Evolutionary conservation across 1,140 invertebrate species (phyloP), one percentile per base, ranked within the genome.

Genomic region (Pogonomyrmex californicus): DNA sequence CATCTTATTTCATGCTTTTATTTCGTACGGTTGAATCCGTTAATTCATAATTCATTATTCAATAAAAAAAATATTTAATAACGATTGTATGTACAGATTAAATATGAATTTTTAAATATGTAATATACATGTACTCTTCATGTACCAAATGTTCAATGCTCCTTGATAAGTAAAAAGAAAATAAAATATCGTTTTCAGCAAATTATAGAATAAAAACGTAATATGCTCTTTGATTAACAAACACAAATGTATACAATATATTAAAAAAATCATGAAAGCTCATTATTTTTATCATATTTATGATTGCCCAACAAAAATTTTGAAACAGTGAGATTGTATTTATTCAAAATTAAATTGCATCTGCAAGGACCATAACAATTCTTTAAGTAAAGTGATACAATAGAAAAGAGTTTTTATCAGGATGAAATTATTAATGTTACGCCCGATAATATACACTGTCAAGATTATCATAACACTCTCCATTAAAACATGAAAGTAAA

Each of bases 401-500:
- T 63, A 54, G 47, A 36, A 90, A 82, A 56, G 17, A 4, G 6
- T 79, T 70, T 54, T 51, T 14, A 49, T 30, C 23, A 62, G 5
- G 12, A 63, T 10, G 10, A 62, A 36, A 54, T 70, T 81, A 49
- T 88, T 75, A 68, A 79, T 73, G 68, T 79, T 36, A 65, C 56
- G 51, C 54, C 63, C 73, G 60, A 86, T 82, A 70, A 76, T 88
- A 58, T 77, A 87, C 23, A 49, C 41, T 49, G 86, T 63, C 60
- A 36, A 70, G 54, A 70, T 82, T n/a, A 85, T 76, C 62, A 49
- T 82, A 77, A 82, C 77, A 79, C 10, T 90, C 82, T 79, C 63
- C 77, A 82, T 86, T 23, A 70, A 66, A 73, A 81, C 41, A 70
- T 86, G 83, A 90, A 88, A 90, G 88, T 90, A 82, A 76, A 5